Evolutionary conservation across 2,888 invertebrate species (phyloP), one percentile per base, ranked within the genome.

Genomic region (Galeruca laticollis): DNA sequence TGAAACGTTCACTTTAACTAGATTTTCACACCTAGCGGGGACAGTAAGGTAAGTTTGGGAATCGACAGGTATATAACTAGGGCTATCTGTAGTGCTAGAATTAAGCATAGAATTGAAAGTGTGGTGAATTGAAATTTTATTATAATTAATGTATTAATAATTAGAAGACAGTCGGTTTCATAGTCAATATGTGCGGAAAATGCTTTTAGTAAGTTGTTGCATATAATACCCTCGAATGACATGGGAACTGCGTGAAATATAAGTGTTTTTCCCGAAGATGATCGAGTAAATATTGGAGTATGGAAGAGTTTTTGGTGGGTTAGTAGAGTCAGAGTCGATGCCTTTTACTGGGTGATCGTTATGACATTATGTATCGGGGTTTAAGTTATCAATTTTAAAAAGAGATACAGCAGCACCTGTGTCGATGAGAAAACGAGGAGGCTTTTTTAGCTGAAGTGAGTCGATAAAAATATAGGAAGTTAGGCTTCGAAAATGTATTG

Each of bases 341-440:
- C 63, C 68, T 52, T 54, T 43, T n/a, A 59, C 62, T 66, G 60
- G 56, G 13, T 49, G 26, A 56, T 57, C 51, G 20, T 54, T 54
- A 26, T 18, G 8, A 40, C 54, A 63, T 40, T 52, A 13, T 2
- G 54, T 40, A 26, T 49, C 13, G 68, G 54, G 68, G 61, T 71
- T 56, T 47, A 54, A 35, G 21, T 60, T 33, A 18, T 40, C 21
- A 51, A 52, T 20, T 73, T 73, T 76, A 13, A 78, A 68, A 31
- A 78, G 33, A 20, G 71, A 74, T 9, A 74, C 64, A 11, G 68
- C 65, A 5, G 75, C 73, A 43, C 77, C 78, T 20, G 79, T 78
- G 51, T 78, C 76, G 20, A 78, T 57, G 20, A 78, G 59, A 61
- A 78, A 73, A 71, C 71, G 69, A 13, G 37, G 35, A 54, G 37